Evolutionary conservation across 2,888 invertebrate genomes (phyloP).

Genomic region (Clistopyga incitator): DNA sequence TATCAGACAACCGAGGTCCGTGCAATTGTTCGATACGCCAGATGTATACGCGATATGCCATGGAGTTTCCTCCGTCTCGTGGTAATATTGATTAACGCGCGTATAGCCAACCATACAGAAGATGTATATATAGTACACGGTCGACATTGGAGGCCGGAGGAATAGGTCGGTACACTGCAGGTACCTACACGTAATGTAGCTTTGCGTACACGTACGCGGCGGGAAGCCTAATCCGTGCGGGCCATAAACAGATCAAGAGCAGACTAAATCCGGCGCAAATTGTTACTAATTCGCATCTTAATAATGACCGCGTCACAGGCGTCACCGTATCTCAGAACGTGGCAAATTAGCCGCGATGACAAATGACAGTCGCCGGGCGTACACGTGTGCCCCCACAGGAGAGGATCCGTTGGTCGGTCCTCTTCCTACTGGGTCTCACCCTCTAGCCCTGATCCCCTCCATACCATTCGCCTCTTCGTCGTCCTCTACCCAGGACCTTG

Average conservation of each 20-base stretch:
- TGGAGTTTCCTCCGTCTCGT: constrained; percentile 61
- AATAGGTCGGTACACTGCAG: constrained; percentile 53
- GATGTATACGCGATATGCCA: constrained; percentile 55
- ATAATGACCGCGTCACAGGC: constrained; percentile 84
- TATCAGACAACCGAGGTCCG: constrained; percentile 64
- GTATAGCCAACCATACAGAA: constrained; percentile 37
- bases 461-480: constrained; percentile 57
- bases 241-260: constrained; percentile 84
- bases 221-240: constrained; percentile 81
- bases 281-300: constrained; percentile 85
- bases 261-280: constrained; percentile 84
- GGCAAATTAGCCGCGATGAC: constrained; percentile 84
- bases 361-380: constrained; percentile 80
- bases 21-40: constrained; percentile 68
- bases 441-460: constrained; percentile 63
- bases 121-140: constrained; percentile 29
- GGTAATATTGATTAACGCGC: constrained; percentile 83
- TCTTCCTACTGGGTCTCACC: constrained; percentile 51
- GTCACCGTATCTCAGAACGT: constrained; percentile 84
- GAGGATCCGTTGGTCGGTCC: constrained; percentile 57
- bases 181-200: constrained; percentile 79
- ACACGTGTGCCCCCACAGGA: constrained; percentile 71
- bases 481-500: constrained; percentile 43
- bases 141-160: constrained; percentile 52
- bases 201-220: constrained; percentile 75